Evolutionary conservation across 2,797 vertebrate species (phyloP).

Genomic region (Merluccius polli): DNA sequence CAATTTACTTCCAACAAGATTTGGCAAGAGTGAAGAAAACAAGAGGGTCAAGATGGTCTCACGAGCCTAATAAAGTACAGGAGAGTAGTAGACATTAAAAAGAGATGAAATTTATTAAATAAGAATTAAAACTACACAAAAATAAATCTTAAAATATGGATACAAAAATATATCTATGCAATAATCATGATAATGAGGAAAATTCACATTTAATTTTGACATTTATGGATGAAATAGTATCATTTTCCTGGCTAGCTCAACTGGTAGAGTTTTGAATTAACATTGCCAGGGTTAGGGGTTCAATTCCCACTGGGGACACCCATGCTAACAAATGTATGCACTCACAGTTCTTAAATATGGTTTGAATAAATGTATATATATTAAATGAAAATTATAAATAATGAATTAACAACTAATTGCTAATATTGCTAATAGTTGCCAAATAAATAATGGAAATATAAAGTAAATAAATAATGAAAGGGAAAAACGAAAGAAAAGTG

Average conservation of each 20-base stretch:
- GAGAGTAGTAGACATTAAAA: background rate
- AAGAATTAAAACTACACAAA: background rate
- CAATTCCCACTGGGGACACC: background rate
- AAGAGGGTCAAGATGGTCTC: background rate
- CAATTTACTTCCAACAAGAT: background rate
- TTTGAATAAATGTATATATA: background rate
- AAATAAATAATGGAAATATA: background rate
- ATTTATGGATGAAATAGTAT: background rate
- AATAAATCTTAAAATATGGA: too few relatives aligned
- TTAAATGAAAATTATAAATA: background rate
- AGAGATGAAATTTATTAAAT: background rate
- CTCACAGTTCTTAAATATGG: background rate
- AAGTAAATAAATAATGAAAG: background rate
- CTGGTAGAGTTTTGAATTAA: background rate
- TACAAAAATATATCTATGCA: too few relatives aligned
- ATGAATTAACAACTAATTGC: background rate
- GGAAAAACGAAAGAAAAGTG: background rate
- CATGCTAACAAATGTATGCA: background rate
- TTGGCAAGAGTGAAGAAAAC: background rate
- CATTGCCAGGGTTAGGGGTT: background rate
- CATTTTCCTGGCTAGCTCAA: too few relatives aligned
- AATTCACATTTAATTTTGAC: background rate
- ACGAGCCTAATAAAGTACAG: background rate
- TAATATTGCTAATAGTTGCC: background rate
- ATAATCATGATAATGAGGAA: background rate